Base-by-base conservation (phyloP, 2,888 invertebrate species). In the Temnothorax ravouxi region DNA sequence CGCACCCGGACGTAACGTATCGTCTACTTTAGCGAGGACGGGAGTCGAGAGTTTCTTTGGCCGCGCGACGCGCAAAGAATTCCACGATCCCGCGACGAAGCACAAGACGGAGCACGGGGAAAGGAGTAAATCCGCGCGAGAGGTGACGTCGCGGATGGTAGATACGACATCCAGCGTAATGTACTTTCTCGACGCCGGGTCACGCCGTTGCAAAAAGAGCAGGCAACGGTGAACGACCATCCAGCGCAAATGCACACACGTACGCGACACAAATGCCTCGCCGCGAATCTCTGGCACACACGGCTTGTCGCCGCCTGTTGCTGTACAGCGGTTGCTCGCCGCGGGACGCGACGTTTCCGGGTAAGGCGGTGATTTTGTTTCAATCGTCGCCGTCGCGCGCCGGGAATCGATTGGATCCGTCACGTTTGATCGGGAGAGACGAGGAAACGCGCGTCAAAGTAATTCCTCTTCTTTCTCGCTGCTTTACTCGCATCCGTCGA, bases 271-370 rank as follows among this genome's bases (percentile, higher is more conserved):
- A 38, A 15, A 76, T 52, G 38, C 34, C n/a, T 8, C 76, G 75
- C 6, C 34, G 38, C 47, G 50, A 80, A 71, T 71, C 79, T 83
- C 82, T 84, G 79, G 71, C 71, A 76, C 74, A 29, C 29, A 3
- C 29, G 77, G 56, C 71, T 74, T 52, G 83, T 75, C 81, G 64
- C 85, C 87, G 91, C 88, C 91, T 89, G 88, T 91, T 89, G 90
- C 87, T 86, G 75, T 86, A 62, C 47, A 52, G 2, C 25, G 64
- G 52, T n/a, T 41, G 64, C 64, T 25, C 8, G 59, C 41, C 41
- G 66, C 21, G 41, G 54, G 61, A 50, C 56, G 62, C 66, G 61
- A 50, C 56, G 62, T 50, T 64, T 67, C 79, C 56, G 69, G 69
- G 21, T 69, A 66, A 80, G 59, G 11, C 69, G 67, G 34, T 44